A percentile compares a stretch with the other conserved stretches of the same genome.
Conservation (phyloP, 2,888 invertebrate species). For the Papilio elwesi region DNA sequence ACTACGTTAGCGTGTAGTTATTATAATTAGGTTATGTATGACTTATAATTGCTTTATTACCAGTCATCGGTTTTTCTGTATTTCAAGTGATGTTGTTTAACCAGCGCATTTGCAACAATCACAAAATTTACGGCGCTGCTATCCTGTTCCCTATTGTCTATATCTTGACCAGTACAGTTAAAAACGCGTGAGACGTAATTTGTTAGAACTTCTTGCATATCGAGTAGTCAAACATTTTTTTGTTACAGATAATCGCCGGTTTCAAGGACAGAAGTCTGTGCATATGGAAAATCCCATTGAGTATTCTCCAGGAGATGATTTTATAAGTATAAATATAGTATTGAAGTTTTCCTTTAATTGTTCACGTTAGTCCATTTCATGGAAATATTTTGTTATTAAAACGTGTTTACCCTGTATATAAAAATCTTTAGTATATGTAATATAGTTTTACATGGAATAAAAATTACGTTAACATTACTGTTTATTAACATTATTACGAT, state of each 20-base stretch:
- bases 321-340: slow-evolving; percentile 59
- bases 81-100: not conserved
- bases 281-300: slow-evolving; percentile 86
- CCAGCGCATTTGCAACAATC: not conserved
- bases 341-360: slow-evolving; percentile 56
- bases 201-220: not conserved
- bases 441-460: slow-evolving; percentile 14
- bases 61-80: too few species aligned
- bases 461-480: slow-evolving; percentile 14
- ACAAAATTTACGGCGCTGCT: too few species aligned
- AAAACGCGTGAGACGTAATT: not conserved
- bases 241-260: slow-evolving; percentile 86
- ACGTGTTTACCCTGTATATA: slow-evolving; percentile 51
- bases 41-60: too few species aligned
- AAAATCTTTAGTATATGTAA: slow-evolving; percentile 19
- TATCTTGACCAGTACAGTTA: not conserved
- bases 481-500: not conserved
- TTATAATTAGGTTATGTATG: too few species aligned
- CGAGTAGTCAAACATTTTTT: slow-evolving; percentile 47
- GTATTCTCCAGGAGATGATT: slow-evolving; percentile 78
- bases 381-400: slow-evolving; percentile 44
- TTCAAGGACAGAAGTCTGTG: slow-evolving; percentile 87
- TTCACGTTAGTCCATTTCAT: slow-evolving; percentile 43
- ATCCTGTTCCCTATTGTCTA: not conserved
- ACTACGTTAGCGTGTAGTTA: too few species aligned